These are phyloP conservation scores for Chrysoperla carnea DNA, from an alignment of 1,140 invertebrate genomes.

Conservation along the genomic window DNA sequence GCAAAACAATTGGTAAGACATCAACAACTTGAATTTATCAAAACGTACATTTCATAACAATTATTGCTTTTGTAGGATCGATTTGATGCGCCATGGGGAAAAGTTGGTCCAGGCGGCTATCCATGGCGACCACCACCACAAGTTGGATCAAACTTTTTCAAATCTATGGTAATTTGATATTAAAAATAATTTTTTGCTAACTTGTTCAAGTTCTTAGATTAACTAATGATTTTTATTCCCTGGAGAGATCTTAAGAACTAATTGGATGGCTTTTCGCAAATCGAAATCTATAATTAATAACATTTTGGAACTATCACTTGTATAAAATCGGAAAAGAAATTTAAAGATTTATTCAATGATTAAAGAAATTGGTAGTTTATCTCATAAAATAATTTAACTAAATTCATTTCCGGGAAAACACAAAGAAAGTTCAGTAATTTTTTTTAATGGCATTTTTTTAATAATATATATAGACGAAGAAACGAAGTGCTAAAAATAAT, in stretches of 20 bases:
- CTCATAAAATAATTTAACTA: no score
- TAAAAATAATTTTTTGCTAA: background rate
- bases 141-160: conserved; percentile 42
- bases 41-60: conserved; percentile 5
- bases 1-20: conserved; percentile 1
- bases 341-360: no score
- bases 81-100: conserved; percentile 34
- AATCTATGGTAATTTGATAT: conserved; percentile 36
- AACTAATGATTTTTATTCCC: background rate
- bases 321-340: no score
- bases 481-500: no score
- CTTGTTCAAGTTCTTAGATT: background rate
- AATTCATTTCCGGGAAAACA: no score
- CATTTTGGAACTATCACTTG: no score
- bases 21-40: background rate
- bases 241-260: conserved; percentile 20
- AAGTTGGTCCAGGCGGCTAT: conserved; percentile 38
- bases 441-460: no score
- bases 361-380: no score
- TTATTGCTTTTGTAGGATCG: conserved; percentile 19
- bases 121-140: conserved; percentile 41
- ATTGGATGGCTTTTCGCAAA: conserved; percentile 9
- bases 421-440: no score
- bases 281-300: conserved; percentile 16
- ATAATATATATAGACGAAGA: no score